phyloP scores from a whole-genome alignment of 2,113 vertebrate genomes.

The Heptranchias perlo region DNA sequence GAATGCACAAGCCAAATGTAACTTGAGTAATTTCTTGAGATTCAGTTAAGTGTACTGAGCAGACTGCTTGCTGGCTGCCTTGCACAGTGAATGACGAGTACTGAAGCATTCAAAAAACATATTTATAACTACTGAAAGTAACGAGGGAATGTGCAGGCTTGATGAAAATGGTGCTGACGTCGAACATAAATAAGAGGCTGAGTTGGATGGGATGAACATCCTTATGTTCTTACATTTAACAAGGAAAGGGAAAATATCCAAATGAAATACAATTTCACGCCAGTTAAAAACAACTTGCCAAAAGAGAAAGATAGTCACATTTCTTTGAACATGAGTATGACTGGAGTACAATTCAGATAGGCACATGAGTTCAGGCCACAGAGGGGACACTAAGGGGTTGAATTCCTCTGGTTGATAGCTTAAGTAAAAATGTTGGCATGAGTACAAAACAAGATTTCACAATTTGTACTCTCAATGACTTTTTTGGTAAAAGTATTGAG shows the following conservation, averaged over 20 bases:
- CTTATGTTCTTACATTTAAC: background rate
- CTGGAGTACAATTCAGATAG: background rate
- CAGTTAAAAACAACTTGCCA: background rate
- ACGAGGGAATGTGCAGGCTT: background rate
- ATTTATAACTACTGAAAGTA: background rate
- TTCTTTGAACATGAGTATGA: background rate
- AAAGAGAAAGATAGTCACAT: background rate
- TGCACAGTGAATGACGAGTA: background rate
- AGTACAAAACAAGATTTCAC: background rate
- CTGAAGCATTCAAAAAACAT: background rate
- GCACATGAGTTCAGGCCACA: background rate
- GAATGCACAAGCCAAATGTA: background rate
- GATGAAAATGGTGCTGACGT: background rate
- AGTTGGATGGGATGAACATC: background rate
- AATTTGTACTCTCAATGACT: background rate
- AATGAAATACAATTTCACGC: background rate
- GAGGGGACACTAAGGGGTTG: background rate
- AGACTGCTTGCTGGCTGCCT: background rate
- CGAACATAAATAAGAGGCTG: background rate
- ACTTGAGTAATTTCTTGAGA: background rate
- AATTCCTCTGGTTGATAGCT: background rate
- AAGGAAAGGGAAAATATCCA: background rate
- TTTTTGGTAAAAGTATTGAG: background rate
- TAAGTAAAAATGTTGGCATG: background rate
- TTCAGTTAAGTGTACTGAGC: background rate